These are phyloP conservation scores for Hippopotamus amphibius DNA, from an alignment of 2,113 vertebrate species.

Conservation along the genomic window DNA sequence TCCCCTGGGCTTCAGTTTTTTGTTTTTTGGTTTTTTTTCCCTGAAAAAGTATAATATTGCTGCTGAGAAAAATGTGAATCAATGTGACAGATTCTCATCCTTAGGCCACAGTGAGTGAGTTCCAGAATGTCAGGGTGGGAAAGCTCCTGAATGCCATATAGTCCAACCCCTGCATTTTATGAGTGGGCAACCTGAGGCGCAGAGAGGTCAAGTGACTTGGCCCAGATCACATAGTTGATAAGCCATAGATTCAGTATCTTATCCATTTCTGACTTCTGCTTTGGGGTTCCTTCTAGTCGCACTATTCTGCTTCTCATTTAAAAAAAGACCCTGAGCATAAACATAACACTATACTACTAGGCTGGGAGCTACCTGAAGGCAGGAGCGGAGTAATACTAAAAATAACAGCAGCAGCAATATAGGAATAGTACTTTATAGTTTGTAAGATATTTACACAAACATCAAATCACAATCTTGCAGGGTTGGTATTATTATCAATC, in stretches of 20 bases:
- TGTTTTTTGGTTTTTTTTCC: not conserved
- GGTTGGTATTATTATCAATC: not conserved
- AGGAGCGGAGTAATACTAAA: constrained; percentile 28
- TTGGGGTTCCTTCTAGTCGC: not conserved
- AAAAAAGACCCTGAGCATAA: not conserved
- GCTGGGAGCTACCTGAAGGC: not conserved
- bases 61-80: constrained; percentile 42
- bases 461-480: constrained; percentile 28
- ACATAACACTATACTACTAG: not conserved
- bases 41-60: constrained; percentile 11
- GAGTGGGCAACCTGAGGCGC: not conserved
- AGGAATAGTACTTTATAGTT: not conserved
- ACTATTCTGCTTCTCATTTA: constrained; percentile 17
- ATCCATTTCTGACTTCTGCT: not conserved
- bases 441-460: constrained; percentile 33
- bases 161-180: constrained; percentile 25
- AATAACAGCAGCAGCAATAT: not conserved
- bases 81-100: not conserved
- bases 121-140: not conserved
- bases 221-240: not conserved
- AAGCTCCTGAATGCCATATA: not conserved
- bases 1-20: not conserved
- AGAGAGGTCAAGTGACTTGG: constrained; percentile 3
- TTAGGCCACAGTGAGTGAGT: not conserved
- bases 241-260: not conserved